phyloP scores from a whole-genome alignment of 2,113 vertebrate genomes.

The Gobio gobio region DNA sequence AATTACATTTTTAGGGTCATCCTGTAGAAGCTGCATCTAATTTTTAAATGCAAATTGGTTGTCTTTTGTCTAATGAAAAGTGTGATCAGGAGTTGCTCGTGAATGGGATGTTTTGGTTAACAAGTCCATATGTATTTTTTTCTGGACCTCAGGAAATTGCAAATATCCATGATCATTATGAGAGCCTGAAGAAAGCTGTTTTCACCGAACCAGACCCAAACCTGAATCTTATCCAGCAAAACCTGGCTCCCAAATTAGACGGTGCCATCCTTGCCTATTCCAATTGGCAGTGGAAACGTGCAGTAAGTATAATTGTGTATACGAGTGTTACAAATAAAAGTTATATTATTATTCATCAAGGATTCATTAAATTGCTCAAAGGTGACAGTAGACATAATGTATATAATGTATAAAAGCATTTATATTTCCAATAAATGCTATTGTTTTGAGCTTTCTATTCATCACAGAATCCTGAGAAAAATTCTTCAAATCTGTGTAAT shows the following conservation, averaged over 20 bases:
- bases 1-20: background rate
- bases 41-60: background rate
- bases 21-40: background rate
- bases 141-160: conserved; percentile 81
- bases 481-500: too few relatives aligned
- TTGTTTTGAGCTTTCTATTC: background rate
- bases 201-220: conserved; percentile 67
- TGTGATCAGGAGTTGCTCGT: background rate
- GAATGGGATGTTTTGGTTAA: background rate
- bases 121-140: background rate
- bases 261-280: conserved; percentile 79
- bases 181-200: conserved; percentile 82
- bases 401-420: background rate
- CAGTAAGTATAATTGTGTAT: conserved; percentile 67
- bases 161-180: conserved; percentile 88
- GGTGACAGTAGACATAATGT: background rate
- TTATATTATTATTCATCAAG: background rate
- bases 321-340: background rate
- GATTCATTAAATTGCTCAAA: background rate
- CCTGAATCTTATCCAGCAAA: conserved; percentile 80
- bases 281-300: conserved; percentile 80
- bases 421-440: background rate
- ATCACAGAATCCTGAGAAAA: background rate
- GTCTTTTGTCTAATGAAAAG: background rate
- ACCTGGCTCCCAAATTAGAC: conserved; percentile 80